Conservation (phyloP, 2,888 invertebrate species). For the Bombyx huttoni region DNA sequence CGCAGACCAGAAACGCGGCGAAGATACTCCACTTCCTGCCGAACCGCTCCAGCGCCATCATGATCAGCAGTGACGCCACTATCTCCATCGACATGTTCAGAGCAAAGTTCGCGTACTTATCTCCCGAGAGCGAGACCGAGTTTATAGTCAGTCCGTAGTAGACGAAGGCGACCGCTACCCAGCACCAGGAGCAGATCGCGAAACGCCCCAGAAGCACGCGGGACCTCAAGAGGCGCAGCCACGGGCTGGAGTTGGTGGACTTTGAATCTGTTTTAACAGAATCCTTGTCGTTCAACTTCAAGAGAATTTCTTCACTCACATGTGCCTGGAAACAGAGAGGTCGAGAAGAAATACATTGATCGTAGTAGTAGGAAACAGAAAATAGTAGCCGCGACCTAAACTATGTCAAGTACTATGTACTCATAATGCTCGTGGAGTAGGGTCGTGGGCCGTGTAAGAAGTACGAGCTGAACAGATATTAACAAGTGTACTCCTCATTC, state of each 20-base stretch:
- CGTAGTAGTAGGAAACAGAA: no score
- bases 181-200: conserved; percentile 65
- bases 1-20: conserved; percentile 44
- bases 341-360: no score
- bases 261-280: conserved; percentile 6
- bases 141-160: conserved; percentile 86
- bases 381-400: no score
- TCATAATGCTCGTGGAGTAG: no score
- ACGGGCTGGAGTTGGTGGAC: conserved; percentile 19
- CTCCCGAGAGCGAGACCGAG: conserved; percentile 79
- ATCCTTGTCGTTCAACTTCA: conserved; percentile 24
- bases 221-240: conserved; percentile 34
- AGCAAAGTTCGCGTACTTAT: conserved; percentile 81
- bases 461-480: no score
- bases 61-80: conserved; percentile 52
- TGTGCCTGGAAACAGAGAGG: conserved; percentile 20
- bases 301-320: conserved; percentile 30
- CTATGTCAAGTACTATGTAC: no score
- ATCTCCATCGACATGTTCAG: conserved; percentile 62
- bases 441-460: no score
- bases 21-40: conserved; percentile 50
- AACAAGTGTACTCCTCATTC: no score
- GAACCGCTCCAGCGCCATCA: conserved; percentile 57
- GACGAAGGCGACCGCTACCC: conserved; percentile 82
- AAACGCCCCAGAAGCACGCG: conserved; percentile 38